These are phyloP conservation scores for Pheosia tremula DNA, from an alignment of 2,888 invertebrate species.

Conservation along the genomic window DNA sequence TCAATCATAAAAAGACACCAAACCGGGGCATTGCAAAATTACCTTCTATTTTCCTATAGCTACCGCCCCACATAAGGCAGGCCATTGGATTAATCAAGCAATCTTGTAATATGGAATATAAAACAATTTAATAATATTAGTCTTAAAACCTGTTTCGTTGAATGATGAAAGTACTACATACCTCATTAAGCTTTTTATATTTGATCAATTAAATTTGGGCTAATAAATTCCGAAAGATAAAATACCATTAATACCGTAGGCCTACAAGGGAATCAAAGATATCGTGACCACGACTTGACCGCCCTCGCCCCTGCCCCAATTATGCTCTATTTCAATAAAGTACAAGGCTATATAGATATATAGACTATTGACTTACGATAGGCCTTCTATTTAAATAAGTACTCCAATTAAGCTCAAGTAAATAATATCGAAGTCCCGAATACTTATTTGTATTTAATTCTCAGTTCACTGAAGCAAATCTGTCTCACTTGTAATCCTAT, in stretches of 20 bases:
- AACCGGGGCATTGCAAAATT: constrained; percentile 3
- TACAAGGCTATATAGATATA: neutral
- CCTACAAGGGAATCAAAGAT: neutral
- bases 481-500: constrained; percentile 8
- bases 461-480: constrained; percentile 14
- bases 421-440: neutral
- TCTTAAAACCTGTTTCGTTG: no score
- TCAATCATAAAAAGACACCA: constrained; percentile 14
- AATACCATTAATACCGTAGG: neutral
- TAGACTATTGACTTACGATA: neutral
- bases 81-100: no score
- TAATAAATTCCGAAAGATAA: neutral
- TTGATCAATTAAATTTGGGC: neutral
- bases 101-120: no score
- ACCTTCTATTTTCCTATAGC: constrained; percentile 1
- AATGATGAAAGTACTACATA: no score
- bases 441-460: constrained; percentile 8
- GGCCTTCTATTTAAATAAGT: neutral
- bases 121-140: no score
- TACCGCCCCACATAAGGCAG: neutral
- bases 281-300: neutral
- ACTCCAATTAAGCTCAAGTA: constrained; percentile 6
- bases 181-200: no score
- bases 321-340: neutral
- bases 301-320: neutral